Evolutionary conservation across 2,797 vertebrate species (phyloP).

Genomic region (Cryptoprocta ferox): DNA sequence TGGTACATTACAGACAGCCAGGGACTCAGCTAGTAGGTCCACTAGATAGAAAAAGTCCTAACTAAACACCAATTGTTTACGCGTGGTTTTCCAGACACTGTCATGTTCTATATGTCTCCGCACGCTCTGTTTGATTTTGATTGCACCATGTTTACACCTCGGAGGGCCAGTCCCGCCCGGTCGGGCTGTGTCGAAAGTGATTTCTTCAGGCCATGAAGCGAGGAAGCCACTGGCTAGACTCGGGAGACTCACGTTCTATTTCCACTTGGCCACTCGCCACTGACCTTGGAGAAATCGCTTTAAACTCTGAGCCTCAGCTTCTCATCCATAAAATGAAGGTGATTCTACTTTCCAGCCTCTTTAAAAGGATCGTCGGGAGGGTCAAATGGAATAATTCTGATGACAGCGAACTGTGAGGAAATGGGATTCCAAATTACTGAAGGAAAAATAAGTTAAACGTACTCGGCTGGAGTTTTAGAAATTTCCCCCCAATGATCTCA

Average conservation of each 20-base stretch:
- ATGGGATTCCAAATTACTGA: background rate
- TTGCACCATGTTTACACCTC: background rate
- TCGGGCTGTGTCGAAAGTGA: rapidly evolving
- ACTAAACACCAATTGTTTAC: background rate
- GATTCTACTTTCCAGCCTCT: background rate
- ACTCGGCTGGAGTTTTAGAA: conserved; percentile 52
- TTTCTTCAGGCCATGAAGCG: background rate
- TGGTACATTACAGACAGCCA: background rate
- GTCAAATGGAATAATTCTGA: background rate
- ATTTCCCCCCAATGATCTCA: background rate
- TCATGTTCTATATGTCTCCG: background rate
- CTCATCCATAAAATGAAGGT: conserved; percentile 49
- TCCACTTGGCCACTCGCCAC: background rate
- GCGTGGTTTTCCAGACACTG: background rate
- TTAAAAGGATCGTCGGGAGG: background rate
- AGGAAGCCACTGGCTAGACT: background rate
- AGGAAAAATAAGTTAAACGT: conserved; percentile 34
- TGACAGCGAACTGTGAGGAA: background rate
- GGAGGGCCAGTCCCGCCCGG: background rate
- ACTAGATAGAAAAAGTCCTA: background rate
- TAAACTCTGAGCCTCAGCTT: background rate
- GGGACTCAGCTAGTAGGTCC: background rate
- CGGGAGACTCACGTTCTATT: background rate
- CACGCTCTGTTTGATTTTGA: background rate
- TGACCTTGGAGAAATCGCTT: background rate